phyloP scores from a whole-genome alignment of 2,888 invertebrate genomes.

The Alsophila aescularia region DNA sequence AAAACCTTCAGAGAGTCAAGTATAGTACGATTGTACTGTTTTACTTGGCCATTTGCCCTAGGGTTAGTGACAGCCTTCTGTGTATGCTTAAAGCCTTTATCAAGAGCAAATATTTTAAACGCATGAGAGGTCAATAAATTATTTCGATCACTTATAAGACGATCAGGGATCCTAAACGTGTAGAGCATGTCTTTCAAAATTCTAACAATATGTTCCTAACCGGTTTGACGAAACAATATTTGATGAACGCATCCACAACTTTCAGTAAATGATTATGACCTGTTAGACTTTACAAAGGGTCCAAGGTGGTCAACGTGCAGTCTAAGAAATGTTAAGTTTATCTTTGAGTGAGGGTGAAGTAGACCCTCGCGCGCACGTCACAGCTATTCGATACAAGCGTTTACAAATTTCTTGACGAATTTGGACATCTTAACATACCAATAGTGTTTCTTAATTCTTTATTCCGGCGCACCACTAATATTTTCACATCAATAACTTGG shows the following conservation, averaged over 20 bases:
- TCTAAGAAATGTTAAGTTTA: slow-evolving; percentile 5
- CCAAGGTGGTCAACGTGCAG: too few species aligned
- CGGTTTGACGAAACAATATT: slow-evolving; percentile 1
- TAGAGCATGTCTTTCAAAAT: slow-evolving; percentile 2
- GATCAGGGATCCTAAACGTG: slow-evolving; percentile 1
- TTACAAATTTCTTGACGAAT: slow-evolving; percentile 15
- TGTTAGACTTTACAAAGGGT: slow-evolving; percentile 13
- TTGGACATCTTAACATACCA: slow-evolving; percentile 7
- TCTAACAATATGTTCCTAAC: too few species aligned
- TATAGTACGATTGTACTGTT: too few species aligned
- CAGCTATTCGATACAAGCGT: not conserved
- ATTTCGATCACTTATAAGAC: slow-evolving; percentile 9
- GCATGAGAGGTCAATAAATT: slow-evolving; percentile 1
- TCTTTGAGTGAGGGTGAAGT: slow-evolving; percentile 6
- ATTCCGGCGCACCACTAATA: too few species aligned
- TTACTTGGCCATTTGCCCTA: too few species aligned
- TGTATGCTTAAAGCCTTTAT: too few species aligned
- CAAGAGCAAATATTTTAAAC: slow-evolving; percentile 6
- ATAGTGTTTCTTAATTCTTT: not conserved
- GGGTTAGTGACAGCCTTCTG: too few species aligned
- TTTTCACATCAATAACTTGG: too few species aligned
- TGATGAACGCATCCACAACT: slow-evolving; percentile 6
- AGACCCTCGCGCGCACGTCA: not conserved
- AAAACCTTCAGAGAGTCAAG: not conserved
- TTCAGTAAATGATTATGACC: not conserved